Evolutionary conservation across 2,888 invertebrate species (phyloP).

Genomic region (Pyrochroa serraticornis): DNA sequence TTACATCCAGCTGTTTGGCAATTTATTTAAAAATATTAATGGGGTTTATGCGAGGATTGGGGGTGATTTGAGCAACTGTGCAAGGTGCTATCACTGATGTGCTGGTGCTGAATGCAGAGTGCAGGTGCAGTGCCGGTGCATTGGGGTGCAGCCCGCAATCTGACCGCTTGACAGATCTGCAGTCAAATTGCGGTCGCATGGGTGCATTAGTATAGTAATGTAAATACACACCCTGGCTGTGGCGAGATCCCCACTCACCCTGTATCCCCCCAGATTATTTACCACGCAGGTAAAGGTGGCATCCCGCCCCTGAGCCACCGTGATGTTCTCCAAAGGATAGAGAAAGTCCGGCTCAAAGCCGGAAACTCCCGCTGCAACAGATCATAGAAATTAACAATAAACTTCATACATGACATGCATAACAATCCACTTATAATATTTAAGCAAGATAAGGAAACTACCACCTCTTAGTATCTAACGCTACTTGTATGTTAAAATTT

Average conservation of each 20-base stretch:
- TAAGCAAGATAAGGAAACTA: conserved; percentile 30
- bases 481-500: conserved; percentile 31
- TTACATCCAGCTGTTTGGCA: too few relatives aligned
- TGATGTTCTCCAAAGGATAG: conserved; percentile 81
- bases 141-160: conserved; percentile 36
- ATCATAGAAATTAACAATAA: conserved; percentile 34
- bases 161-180: conserved; percentile 37
- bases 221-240: conserved; percentile 83
- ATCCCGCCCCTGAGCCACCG: conserved; percentile 81
- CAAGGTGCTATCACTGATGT: conserved; percentile 29
- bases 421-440: conserved; percentile 35
- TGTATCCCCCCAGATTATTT: conserved; percentile 79
- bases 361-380: conserved; percentile 65
- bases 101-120: conserved; percentile 38
- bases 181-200: conserved; percentile 45
- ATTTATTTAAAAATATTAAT: conserved; percentile 4
- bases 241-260: conserved; percentile 90
- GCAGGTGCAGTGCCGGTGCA: conserved; percentile 46
- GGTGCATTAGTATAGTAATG: conserved; percentile 47
- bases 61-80: conserved; percentile 25
- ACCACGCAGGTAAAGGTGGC: conserved; percentile 86
- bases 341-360: conserved; percentile 83
- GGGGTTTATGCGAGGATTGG: conserved; percentile 7
- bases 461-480: conserved; percentile 27
- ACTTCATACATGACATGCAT: conserved; percentile 37